Conservation (phyloP, 2,888 invertebrate species). For the Strigamia maritima region DNA sequence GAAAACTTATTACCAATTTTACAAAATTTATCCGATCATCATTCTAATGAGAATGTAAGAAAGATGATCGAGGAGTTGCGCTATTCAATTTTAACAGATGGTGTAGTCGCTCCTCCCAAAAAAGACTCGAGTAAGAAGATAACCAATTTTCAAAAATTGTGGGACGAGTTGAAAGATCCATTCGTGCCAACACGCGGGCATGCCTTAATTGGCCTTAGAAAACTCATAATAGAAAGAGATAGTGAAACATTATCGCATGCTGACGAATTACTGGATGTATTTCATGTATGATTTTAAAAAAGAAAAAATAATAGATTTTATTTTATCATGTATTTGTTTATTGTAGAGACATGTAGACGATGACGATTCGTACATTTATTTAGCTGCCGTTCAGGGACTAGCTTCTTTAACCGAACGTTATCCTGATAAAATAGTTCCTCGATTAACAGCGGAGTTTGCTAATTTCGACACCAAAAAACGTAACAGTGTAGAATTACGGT, state of each 20-base stretch:
- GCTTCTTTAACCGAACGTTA: conserved; percentile 64
- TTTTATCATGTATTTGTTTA: not conserved
- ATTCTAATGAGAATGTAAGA: conserved; percentile 36
- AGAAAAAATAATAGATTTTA: not conserved
- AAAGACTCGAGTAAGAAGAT: not conserved
- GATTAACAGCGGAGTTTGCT: conserved; percentile 66
- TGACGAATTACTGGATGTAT: conserved; percentile 65
- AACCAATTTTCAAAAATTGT: not conserved
- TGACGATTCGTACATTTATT: conserved; percentile 76
- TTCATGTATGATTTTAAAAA: conserved; percentile 60
- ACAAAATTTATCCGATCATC: conserved; percentile 18
- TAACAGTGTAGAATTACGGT: conserved; percentile 55
- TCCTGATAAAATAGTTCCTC: conserved; percentile 66
- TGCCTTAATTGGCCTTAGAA: conserved; percentile 69
- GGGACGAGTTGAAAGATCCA: conserved; percentile 64
- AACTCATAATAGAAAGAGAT: conserved; percentile 67
- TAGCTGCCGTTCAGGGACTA: conserved; percentile 72
- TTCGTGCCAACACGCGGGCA: conserved; percentile 77
- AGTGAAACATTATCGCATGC: conserved; percentile 63
- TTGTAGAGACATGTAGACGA: conserved; percentile 70
- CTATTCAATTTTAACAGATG: conserved; percentile 33
- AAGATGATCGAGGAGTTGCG: conserved; percentile 58
- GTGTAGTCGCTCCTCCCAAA: not conserved
- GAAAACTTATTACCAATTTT: conserved; percentile 3
- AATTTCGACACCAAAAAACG: conserved; percentile 44